Evolutionary conservation across 1,140 invertebrate species (phyloP), one percentile per base, ranked within the genome.

Genomic region (Bombus consobrinus): DNA sequence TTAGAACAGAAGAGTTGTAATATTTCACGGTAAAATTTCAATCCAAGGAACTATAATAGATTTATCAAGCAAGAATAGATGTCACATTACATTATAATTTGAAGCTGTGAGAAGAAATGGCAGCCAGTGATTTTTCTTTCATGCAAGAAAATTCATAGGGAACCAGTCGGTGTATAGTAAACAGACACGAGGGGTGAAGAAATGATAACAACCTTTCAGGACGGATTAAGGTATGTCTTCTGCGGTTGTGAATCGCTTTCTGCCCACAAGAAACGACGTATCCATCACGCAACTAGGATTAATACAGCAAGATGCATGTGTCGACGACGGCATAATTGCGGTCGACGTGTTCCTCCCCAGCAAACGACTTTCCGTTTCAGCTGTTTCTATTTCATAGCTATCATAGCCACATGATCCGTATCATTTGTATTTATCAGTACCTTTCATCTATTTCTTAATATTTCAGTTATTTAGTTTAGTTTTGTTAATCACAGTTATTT

Each of bases 351-450:
- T 71, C 69, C 74, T 78, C 71, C 64, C 22, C 13, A 62, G 74
- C 74, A 78, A 88, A 89, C 78, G 34, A 82, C 83, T 88, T 69
- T 78, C 69, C 72, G 77, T 83, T 78, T 83, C 74, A 78, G 22
- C 62, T 28, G 32, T 1, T 72, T 66, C 32, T 37, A n/a, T 28
- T n/a, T 47, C 8, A 34, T 3, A 32, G 32, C 37, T 3, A 53
- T 64, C 62, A 39, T 22, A 28, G 74, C 64, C 57, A 47, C 18
- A 32, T 39, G 43, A 75, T 66, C 15, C 15, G 28, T 32, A 34
- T 28, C 41, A 47, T 75, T 82, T 47, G 1, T 43, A 37, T 32
- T 43, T 34, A 73, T 43, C 41, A 53, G 47, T 53, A 53, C 47
- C 47, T 53, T 32, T 66, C 32, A 18, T 22, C 34, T n/a, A 22